These are phyloP conservation scores for Nymphalis urticae DNA, from an alignment of 2,888 invertebrate species.

Conservation along the genomic window DNA sequence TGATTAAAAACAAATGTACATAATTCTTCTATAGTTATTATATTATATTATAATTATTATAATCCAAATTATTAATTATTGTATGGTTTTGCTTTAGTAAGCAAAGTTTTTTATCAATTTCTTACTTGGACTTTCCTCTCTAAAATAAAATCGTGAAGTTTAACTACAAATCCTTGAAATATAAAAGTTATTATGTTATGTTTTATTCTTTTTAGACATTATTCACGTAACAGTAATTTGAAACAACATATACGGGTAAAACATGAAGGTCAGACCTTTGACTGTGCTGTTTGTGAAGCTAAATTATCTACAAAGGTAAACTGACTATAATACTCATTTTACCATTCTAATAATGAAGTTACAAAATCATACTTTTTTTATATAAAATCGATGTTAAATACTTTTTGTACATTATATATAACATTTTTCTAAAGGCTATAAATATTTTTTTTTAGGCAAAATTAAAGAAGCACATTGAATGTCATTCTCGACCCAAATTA, in stretches of 20 bases:
- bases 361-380: background rate
- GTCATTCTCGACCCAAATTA: conserved; percentile 44
- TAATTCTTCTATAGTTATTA: too few species aligned
- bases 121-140: too few species aligned
- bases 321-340: background rate
- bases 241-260: conserved; percentile 75
- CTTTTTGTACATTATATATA: background rate
- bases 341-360: background rate
- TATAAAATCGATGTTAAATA: too few species aligned
- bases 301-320: conserved; percentile 65
- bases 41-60: too few species aligned
- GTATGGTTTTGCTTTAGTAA: too few species aligned
- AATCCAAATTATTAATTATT: too few species aligned
- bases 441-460: conserved; percentile 50
- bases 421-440: background rate
- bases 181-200: too few species aligned
- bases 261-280: conserved; percentile 74
- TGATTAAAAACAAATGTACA: background rate
- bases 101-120: too few species aligned
- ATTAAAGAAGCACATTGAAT: conserved; percentile 55
- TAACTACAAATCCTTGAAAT: background rate
- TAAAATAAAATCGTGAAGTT: too few species aligned
- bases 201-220: conserved; percentile 57
- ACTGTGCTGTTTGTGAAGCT: conserved; percentile 66
- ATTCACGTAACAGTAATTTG: conserved; percentile 80